phyloP scores from a whole-genome alignment of 2,888 invertebrate genomes.

The Xestoiulus laeticollis region DNA sequence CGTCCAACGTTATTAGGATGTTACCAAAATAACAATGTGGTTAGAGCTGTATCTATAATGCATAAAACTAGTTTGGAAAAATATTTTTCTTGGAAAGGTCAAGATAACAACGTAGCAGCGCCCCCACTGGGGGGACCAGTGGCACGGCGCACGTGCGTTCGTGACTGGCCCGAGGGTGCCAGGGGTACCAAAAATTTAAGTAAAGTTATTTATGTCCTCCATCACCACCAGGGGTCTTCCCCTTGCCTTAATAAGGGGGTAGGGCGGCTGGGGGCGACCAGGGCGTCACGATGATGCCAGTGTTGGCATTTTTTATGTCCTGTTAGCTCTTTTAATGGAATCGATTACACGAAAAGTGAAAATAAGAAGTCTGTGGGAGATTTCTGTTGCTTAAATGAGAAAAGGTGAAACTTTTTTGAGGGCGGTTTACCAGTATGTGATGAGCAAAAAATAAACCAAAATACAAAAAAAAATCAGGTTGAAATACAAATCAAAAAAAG shows the following conservation, averaged over 20 bases:
- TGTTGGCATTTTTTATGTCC: conserved; percentile 23
- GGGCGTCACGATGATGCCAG: not conserved
- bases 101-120: not conserved
- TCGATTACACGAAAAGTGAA: conserved; percentile 13
- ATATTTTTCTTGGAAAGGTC: not conserved
- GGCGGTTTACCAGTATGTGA: not conserved
- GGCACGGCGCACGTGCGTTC: not conserved
- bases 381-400: not conserved
- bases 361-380: not conserved
- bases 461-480: not conserved
- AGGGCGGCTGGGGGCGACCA: conserved; percentile 20
- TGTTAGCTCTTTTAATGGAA: conserved; percentile 13
- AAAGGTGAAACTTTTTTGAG: not conserved
- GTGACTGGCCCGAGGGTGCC: conserved; percentile 28
- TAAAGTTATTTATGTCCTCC: not conserved
- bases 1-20: not conserved
- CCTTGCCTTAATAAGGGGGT: conserved; percentile 29
- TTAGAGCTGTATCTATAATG: not conserved
- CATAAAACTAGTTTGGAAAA: not conserved
- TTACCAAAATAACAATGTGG: not conserved
- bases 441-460: not conserved
- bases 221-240: conserved; percentile 16
- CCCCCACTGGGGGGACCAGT: not conserved
- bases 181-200: conserved; percentile 13
- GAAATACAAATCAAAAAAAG: not conserved